Conservation (phyloP, 64 coral and sea anemone genomes). For the Montipora capricornis region DNA sequence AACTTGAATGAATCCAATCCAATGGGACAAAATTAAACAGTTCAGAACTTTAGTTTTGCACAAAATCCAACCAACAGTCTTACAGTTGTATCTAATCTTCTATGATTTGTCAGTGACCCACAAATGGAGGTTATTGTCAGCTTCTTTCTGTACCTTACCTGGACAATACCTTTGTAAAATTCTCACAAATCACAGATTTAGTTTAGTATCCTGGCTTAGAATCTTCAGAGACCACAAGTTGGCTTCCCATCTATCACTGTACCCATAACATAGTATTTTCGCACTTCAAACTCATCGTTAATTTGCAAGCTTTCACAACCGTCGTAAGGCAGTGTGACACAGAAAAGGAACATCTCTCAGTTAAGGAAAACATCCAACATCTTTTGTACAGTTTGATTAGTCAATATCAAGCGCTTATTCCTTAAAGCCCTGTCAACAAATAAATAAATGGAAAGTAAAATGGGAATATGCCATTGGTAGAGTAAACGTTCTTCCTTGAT, state of each 20-base stretch:
- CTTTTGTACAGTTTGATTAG: conserved; percentile 49
- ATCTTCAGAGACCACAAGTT: conserved; percentile 35
- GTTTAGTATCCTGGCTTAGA: conserved; percentile 41
- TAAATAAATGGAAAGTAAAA: conserved; percentile 40
- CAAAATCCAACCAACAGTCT: not conserved
- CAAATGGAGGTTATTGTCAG: conserved; percentile 16
- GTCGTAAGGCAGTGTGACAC: conserved; percentile 48
- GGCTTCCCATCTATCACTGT: conserved; percentile 57
- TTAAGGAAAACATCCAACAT: conserved; percentile 57
- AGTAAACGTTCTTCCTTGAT: not conserved
- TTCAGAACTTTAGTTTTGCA: not conserved
- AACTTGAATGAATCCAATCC: not conserved
- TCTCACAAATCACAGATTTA: conserved; percentile 61
- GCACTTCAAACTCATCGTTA: conserved; percentile 39
- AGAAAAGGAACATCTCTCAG: conserved; percentile 39
- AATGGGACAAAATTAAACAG: not conserved
- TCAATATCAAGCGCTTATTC: conserved; percentile 59
- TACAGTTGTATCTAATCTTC: not conserved
- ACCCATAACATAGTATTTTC: conserved; percentile 28
- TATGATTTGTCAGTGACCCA: conserved; percentile 8
- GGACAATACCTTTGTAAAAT: conserved; percentile 19
- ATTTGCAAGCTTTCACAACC: conserved; percentile 58
- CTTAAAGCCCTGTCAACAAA: conserved; percentile 64
- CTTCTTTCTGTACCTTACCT: conserved; percentile 40
- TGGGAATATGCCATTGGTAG: not conserved